Percentiles rank a stretch among this genome's conserved stretches.
Evolutionary conservation across 1,140 invertebrate genomes (phyloP).

Genomic region (Papilio dardanus): DNA sequence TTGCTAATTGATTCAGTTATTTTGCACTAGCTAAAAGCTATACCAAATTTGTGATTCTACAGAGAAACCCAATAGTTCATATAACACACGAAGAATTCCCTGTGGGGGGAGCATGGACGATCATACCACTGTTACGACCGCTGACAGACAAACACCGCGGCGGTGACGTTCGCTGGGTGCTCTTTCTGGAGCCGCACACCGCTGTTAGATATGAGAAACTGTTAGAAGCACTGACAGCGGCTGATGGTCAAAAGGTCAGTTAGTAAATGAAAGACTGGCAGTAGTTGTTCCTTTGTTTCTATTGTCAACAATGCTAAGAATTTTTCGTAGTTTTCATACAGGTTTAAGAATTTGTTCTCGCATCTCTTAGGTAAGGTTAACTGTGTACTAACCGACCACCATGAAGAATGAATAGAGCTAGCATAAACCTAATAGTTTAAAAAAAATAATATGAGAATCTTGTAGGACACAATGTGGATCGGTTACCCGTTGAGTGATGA

Average conservation of each 20-base stretch:
- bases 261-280: background rate
- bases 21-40: background rate
- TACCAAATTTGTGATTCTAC: constrained; percentile 38
- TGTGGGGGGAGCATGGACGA: constrained; percentile 66
- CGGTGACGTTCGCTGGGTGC: constrained; percentile 65
- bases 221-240: constrained; percentile 59
- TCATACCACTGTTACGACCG: constrained; percentile 64
- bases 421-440: too few relatives aligned
- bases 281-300: too few relatives aligned
- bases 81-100: constrained; percentile 70
- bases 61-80: constrained; percentile 62
- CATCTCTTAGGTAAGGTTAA: too few relatives aligned
- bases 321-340: too few relatives aligned
- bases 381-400: too few relatives aligned
- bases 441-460: constrained; percentile 33
- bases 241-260: constrained; percentile 61
- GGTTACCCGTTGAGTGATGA: constrained; percentile 90
- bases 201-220: constrained; percentile 65
- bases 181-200: constrained; percentile 71
- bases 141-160: constrained; percentile 55
- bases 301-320: too few relatives aligned
- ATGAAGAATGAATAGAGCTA: too few relatives aligned
- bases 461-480: constrained; percentile 79
- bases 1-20: too few relatives aligned
- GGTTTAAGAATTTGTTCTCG: too few relatives aligned